Evolutionary conservation across 2,888 invertebrate genomes (phyloP).

Genomic region (Brenthis hecate): DNA sequence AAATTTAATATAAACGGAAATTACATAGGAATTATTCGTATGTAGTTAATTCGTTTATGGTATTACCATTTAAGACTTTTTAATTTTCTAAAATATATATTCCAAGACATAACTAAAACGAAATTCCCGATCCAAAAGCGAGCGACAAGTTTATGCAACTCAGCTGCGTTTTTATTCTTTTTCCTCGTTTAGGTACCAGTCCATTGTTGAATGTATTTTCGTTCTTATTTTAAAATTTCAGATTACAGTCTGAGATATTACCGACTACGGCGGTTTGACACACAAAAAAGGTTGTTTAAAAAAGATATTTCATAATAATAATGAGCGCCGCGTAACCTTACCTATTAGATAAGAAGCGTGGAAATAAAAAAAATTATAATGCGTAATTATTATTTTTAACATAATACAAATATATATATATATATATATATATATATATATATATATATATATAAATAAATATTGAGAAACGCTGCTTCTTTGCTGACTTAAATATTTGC

Average conservation of each 20-base stretch:
- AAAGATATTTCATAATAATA: no score
- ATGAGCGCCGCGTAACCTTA: no score
- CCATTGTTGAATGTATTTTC: conserved; percentile 50
- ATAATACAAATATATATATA: no score
- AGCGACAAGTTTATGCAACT: conserved; percentile 53
- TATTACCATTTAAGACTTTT: no score
- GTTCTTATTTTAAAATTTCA: conserved; percentile 33
- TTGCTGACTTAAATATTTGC: conserved; percentile 18
- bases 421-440: no score
- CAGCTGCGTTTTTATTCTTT: conserved; percentile 46
- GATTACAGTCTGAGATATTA: conserved; percentile 26
- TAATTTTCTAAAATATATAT: not conserved
- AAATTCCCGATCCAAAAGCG: conserved; percentile 50
- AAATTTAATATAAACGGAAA: no score
- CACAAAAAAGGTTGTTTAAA: no score
- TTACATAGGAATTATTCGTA: no score
- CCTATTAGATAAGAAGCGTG: no score
- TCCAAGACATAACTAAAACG: conserved; percentile 21
- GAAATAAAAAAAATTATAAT: no score
- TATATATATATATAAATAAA: not conserved
- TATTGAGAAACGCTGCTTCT: conserved; percentile 44
- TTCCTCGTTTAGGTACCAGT: conserved; percentile 42
- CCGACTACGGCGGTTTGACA: conserved; percentile 21
- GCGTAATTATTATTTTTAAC: no score
- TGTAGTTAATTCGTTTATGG: no score